Percentiles rank a stretch among this genome's conserved stretches.
phyloP scores from a whole-genome alignment of 2,113 vertebrate genomes.

The Pygoscelis antarcticus region DNA sequence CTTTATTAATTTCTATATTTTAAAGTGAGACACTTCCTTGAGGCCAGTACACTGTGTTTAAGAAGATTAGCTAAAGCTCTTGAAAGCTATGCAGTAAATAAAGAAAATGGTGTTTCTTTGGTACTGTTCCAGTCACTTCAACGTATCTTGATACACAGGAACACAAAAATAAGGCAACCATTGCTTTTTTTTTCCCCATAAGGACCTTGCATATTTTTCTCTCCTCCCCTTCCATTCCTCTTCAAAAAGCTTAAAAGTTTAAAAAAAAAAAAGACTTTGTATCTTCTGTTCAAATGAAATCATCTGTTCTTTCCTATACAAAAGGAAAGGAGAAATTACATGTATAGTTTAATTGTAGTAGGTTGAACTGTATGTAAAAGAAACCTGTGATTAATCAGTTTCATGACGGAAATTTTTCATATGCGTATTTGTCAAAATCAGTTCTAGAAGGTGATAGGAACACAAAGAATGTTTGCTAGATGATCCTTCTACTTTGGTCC shows the following conservation, averaged over 20 bases:
- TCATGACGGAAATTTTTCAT: neutral
- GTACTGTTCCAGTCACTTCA: neutral
- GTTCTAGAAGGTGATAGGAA: neutral
- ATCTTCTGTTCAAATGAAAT: neutral
- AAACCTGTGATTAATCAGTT: neutral
- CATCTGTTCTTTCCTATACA: neutral
- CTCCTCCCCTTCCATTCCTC: neutral
- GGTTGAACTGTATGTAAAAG: neutral
- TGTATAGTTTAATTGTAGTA: neutral
- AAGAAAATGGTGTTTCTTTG: neutral
- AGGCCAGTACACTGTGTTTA: neutral
- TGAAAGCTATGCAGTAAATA: neutral
- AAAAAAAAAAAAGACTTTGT: neutral
- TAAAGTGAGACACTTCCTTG: neutral
- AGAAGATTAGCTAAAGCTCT: neutral
- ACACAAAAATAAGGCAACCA: neutral
- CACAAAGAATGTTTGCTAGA: neutral
- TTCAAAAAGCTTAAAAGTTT: neutral
- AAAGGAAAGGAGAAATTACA: neutral
- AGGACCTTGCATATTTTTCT: neutral
- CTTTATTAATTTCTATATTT: neutral
- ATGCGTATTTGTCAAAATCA: neutral
- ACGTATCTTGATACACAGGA: neutral
- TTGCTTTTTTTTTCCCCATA: neutral
- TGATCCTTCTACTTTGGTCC: neutral